Conservation (phyloP, 2,797 vertebrate species). For the Mico argentatus region DNA sequence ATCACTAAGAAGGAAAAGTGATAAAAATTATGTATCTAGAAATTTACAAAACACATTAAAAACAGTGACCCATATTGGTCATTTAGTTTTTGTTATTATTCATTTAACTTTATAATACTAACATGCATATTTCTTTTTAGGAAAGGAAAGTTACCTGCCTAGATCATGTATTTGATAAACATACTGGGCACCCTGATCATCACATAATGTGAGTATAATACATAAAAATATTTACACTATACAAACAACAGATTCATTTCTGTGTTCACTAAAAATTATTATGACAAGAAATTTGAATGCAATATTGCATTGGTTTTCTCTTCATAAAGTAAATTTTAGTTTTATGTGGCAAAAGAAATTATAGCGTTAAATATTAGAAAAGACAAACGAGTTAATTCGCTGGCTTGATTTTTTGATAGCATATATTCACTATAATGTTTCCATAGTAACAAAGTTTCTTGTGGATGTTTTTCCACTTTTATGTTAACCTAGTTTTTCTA, state of each 20-base stretch:
- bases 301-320: not conserved
- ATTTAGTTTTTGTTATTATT: constrained; percentile 10
- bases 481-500: not conserved
- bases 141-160: not conserved
- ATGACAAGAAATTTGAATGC: not conserved
- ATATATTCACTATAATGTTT: not conserved
- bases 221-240: not conserved
- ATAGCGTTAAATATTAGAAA: not conserved
- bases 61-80: constrained; percentile 31
- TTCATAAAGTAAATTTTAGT: not conserved
- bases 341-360: not conserved
- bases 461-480: not conserved
- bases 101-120: constrained; percentile 68
- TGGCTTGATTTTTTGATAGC: not conserved
- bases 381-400: not conserved
- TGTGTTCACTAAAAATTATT: not conserved
- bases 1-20: constrained; percentile 66
- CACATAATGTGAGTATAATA: not conserved
- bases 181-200: not conserved
- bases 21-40: constrained; percentile 48
- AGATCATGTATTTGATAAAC: not conserved
- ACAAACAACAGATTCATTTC: not conserved
- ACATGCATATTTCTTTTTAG: constrained; percentile 7
- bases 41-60: constrained; percentile 67
- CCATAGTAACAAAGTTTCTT: not conserved